Base-by-base conservation (phyloP, 2,797 vertebrate species). In the Tenualosa ilisha region DNA sequence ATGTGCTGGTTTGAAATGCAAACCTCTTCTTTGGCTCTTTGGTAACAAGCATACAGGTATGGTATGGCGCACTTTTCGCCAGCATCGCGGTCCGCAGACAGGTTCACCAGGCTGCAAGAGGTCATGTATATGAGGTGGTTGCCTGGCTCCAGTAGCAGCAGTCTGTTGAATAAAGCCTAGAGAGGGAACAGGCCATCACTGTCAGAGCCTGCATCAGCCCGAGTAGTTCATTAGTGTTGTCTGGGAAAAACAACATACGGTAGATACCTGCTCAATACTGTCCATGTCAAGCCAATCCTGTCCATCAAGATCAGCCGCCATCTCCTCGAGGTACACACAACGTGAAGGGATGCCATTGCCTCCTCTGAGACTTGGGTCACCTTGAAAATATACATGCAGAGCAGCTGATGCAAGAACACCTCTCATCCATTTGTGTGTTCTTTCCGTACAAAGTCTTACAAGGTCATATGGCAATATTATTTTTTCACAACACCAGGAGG, bases 271-370 rank as follows among this genome's bases (percentile, higher is more conserved):
- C 88, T 98, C 98, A 17, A 99, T 94, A 0, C 98, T 99, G 90
- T 97, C 95, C 98, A 98, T 99, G 93, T 99, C 98, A 85, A 99
- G 95, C 98, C 98, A 99, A 94, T 99, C 98, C 94, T 99, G 98
- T 68, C 97, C 98, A 49, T 98, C 97, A 86, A 99, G 94, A 87
- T 98, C 97, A 0, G 96, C 92, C 0, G 97, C 98, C 96, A 99
- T 97, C 88, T 99, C 98, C 88, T 98, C 98, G 92, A 99, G 91
- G 87, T 96, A 99, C 26, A 99, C 98, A 59, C 98, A 99, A 15
- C 98, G 97, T 0, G 95, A 96, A 0, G 98, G 98, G 88, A 99
- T 99, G 43, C 98, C 98, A 86, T 99, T 99, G 61, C 96, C 97
- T 0, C 97, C 96, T 91, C 97, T 97, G 92, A 97, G 92, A 93